Evolutionary conservation across 2,888 invertebrate species (phyloP).

Genomic region (Chirona hameri): DNA sequence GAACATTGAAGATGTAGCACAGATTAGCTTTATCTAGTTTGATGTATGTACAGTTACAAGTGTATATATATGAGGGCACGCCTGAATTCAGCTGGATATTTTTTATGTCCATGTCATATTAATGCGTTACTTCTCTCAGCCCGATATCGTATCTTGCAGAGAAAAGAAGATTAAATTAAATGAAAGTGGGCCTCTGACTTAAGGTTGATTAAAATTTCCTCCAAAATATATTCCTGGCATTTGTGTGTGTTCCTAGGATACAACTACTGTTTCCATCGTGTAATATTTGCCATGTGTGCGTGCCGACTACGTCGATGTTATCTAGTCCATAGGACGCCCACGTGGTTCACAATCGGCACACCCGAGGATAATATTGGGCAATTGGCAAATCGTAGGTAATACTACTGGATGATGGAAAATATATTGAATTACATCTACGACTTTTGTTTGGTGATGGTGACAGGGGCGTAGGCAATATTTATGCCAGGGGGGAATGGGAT

Average conservation of each 20-base stretch:
- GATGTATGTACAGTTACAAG: neutral
- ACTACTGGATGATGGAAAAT: no score
- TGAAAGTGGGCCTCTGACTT: no score
- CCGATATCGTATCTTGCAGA: no score
- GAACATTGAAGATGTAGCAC: neutral
- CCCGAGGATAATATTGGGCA: no score
- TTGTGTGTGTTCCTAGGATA: neutral
- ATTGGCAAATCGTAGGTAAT: no score
- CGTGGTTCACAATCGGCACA: neutral
- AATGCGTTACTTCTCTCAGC: neutral
- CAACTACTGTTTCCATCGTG: neutral
- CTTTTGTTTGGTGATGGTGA: no score
- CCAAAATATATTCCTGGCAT: neutral
- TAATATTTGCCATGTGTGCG: neutral
- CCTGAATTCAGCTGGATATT: neutral
- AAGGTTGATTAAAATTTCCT: no score
- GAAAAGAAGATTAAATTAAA: no score
- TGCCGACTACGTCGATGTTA: neutral
- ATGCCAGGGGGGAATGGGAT: no score
- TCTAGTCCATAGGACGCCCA: neutral
- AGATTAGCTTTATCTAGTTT: neutral
- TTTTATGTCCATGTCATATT: neutral
- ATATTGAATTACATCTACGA: no score
- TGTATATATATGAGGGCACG: neutral
- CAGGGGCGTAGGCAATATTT: no score